phyloP scores from a whole-genome alignment of 1,140 invertebrate species.

The Liolophura sinensis region DNA sequence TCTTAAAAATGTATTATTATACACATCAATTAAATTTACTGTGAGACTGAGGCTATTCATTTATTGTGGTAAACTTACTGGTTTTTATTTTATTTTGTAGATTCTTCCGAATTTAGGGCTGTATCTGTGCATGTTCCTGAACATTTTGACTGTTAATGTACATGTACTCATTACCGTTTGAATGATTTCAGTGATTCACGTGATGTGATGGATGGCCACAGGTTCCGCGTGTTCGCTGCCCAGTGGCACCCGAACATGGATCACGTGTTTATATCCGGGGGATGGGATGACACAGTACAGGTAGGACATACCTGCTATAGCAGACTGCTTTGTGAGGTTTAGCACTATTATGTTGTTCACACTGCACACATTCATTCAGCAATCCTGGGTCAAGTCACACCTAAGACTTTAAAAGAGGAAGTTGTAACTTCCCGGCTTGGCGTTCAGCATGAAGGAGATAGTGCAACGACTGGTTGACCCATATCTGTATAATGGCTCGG shows the following conservation, averaged over 20 bases:
- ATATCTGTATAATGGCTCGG: too few species aligned
- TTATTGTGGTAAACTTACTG: background rate
- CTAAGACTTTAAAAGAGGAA: too few species aligned
- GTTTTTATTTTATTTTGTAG: background rate
- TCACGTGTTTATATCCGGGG: constrained; percentile 71
- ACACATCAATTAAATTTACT: background rate
- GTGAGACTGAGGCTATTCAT: background rate
- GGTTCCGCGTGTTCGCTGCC: constrained; percentile 68
- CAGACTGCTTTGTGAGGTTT: background rate
- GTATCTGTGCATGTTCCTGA: too few species aligned
- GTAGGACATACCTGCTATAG: constrained; percentile 48
- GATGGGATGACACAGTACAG: constrained; percentile 73
- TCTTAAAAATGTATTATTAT: background rate
- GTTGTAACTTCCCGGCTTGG: too few species aligned
- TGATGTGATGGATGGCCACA: constrained; percentile 67
- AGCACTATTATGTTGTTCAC: too few species aligned
- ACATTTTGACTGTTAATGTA: background rate
- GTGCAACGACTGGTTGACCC: too few species aligned
- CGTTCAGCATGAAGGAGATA: too few species aligned
- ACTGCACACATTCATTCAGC: too few species aligned
- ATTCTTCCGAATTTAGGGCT: too few species aligned
- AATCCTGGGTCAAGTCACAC: too few species aligned
- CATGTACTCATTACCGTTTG: background rate
- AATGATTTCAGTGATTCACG: constrained; percentile 40
- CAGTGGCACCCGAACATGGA: constrained; percentile 70